A percentile compares a stretch with the other conserved stretches of the same genome.
phyloP scores from a whole-genome alignment of 1,140 invertebrate genomes.

The Drosophila persimilis region DNA sequence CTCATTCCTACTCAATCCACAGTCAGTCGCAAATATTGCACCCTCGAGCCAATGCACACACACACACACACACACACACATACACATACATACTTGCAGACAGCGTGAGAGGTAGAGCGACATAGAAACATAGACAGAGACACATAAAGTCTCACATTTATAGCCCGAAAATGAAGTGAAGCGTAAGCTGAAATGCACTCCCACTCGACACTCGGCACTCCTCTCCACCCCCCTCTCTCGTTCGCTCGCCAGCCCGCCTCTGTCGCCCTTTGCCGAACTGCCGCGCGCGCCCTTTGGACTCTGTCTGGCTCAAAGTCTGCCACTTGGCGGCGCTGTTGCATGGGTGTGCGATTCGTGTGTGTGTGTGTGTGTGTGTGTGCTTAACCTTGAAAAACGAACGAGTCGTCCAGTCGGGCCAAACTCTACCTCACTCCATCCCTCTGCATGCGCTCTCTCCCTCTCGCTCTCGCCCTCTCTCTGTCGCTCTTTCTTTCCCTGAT shows the following conservation, averaged over 20 bases:
- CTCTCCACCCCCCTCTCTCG: constrained; percentile 25
- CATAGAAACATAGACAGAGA: constrained; percentile 23
- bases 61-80: constrained; percentile 8
- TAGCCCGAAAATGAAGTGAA: constrained; percentile 80
- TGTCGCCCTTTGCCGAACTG: constrained; percentile 15
- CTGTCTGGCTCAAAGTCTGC: constrained; percentile 71
- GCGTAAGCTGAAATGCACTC: constrained; percentile 81
- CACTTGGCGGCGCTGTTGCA: constrained; percentile 51
- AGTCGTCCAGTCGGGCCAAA: constrained; percentile 70
- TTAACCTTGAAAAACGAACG: constrained; percentile 82
- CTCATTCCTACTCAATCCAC: constrained; percentile 11
- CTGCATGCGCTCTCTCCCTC: not conserved
- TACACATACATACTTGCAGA: not conserved
- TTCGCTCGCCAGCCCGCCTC: not conserved
- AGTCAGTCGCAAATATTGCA: constrained; percentile 72
- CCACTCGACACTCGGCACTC: constrained; percentile 51
- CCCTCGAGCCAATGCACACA: constrained; percentile 67
- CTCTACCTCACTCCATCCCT: constrained; percentile 21
- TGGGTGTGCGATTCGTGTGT: constrained; percentile 15
- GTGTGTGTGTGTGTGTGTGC: constrained; percentile 40
- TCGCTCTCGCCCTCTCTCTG: constrained; percentile 6
- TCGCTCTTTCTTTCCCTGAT: constrained; percentile 15
- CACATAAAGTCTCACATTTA: constrained; percentile 60
- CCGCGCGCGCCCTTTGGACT: constrained; percentile 54
- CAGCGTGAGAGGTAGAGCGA: constrained; percentile 2